Evolutionary conservation across 2,888 invertebrate genomes (phyloP), one percentile per base, ranked within the genome.

Genomic region (Lithodes maja): DNA sequence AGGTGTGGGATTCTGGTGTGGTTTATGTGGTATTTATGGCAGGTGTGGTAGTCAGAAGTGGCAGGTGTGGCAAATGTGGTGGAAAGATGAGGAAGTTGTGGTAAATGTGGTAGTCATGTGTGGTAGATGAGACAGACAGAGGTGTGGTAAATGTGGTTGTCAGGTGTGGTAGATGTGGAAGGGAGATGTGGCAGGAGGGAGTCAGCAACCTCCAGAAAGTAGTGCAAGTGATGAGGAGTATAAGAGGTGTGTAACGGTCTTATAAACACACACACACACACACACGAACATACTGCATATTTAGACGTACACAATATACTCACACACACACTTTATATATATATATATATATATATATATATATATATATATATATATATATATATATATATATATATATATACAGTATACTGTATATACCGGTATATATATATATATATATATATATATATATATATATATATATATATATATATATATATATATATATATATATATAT

Each of bases 291-390:
- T 0, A 61, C 61, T 33, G 12, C 61, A 61, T 12, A 61, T 7
- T 61, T 61, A 61, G 33, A 33, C 33, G 33, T 33, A 33, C 33
- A 33, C 33, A 33, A 33, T 33, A 33, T 33, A 61, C 61, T 61
- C 5, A 61, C 61, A 61, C 61, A 5, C 61, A 12, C 12, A 61
- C 61, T 61, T 12, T 61, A 61, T 61, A 61, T 61, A 61, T 61
- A 61, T 61, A 61, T 61, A 61, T 61, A 61, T 61, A 61, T 61
- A 61, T 61, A 61, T 61, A 61, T 61, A 61, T 61, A 61, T 61
- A 61, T 61, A 61, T 61, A 61, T 61, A 61, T 61, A 61, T 61
- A 61, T 61, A 61, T 61, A 61, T 61, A 61, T 61, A 61, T 61
- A 61, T 61, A 61, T 61, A 61, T 61, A 61, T 61, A 61, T 61